Evolutionary conservation across 2,113 vertebrate genomes (phyloP), one percentile per base, ranked within the genome.

Genomic region (Marmota flaviventris): DNA sequence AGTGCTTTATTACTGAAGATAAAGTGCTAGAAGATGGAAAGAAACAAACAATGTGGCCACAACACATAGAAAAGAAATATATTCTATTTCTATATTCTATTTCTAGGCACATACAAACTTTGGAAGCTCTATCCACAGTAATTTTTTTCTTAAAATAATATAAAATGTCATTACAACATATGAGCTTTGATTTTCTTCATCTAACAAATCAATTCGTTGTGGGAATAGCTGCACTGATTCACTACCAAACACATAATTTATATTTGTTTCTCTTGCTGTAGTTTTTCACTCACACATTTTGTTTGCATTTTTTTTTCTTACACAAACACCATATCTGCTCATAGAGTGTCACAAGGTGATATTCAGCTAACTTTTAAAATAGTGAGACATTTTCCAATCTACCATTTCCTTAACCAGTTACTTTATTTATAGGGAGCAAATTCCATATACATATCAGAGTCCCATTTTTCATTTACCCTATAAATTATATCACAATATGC

Each of bases 391-490:
- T 58, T 92, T 48, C 70, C 90, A 78, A 95, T 79, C 10, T 78
- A 72, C 29, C 27, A 78, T 91, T 95, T 93, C 70, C 29, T 93
- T 90, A 83, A 94, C 48, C 56, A 78, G 56, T 75, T 78, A 78
- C n/a, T 94, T 87, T 79, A 87, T 37, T 97, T 96, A 89, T 92
- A 82, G 96, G 11, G 24, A 95, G 63, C 61, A 77, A 84, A 94
- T 77, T 67, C 10, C 37, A 65, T 45, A 17, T 84, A 83, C 51
- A 83, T 61, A 84, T 39, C 48, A 5, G 53, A 78, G 39, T 61
- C 56, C 58, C 42, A n/a, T 86, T 94, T 93, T 97, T 84, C 53
- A 58, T 76, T 93, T 48, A 56, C 16, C 39, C 12, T 61, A 58
- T 61, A 72, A 91, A 82, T 58, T 20, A 1, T 45, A 77, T 63